Base-by-base conservation (phyloP, 2,888 invertebrate genomes). In the Linnaemya tessellans region DNA sequence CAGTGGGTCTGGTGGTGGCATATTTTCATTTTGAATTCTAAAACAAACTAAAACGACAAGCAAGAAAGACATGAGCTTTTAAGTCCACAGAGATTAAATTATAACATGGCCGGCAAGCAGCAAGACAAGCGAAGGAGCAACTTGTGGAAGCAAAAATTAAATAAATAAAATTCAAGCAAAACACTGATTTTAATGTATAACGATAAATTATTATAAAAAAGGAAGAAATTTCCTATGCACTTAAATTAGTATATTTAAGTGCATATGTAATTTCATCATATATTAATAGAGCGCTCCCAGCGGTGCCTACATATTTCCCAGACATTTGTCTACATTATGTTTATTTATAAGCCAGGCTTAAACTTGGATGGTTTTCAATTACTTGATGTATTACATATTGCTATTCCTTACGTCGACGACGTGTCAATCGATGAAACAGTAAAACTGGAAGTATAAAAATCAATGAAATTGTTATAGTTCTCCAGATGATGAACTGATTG, bases 1-100 rank as follows among this genome's bases (percentile, higher is more conserved):
- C 7, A 0, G 7, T 13, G 1, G 22, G n/a, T 20, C 20, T 49
- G 43, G 4, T 51, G 0, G 1, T 49, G n/a, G 1, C 22, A 22
- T 56, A 56, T 25, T 13, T 56, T 56, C 15, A 56, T 25, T 25
- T 56, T 15, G 15, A 56, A 25, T 25, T 13, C 1, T 25, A 38
- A 25, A 3, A 13, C 25, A 25, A 62, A 30, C 9, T 43, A 51
- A 62, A 51, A 41, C 25, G 20, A 22, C 58, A 8, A 25, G 8
- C 0, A 38, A 54, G 18, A 60, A 38, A 54, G 18, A 60, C 62
- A 54, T 79, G 10, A 80, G 38, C 73, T 65, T 46, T 25, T 54
- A 65, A 73, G 41, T 43, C 73, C 73, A 25, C 7, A 73, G 80
- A 49, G 73, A 80, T 80, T 80, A 73, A 65, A 80, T 46, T 30